These are phyloP conservation scores for Menidia beryllina DNA, from an alignment of 2,113 vertebrate species.

Conservation along the genomic window DNA sequence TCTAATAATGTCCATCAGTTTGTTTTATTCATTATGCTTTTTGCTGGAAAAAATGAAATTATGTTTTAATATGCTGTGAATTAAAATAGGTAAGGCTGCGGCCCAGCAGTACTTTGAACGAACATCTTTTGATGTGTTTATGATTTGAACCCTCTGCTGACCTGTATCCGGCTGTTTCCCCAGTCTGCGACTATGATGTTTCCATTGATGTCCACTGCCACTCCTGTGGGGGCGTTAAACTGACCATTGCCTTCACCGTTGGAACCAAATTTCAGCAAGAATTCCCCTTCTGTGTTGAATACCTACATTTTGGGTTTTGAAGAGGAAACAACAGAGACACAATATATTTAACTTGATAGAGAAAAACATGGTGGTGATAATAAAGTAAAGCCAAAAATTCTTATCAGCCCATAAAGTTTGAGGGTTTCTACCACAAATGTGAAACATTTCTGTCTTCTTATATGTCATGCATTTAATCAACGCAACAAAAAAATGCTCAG, in stretches of 20 bases:
- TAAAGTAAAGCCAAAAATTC: neutral
- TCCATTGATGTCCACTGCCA: constrained; percentile 94
- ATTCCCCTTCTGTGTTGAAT: constrained; percentile 97
- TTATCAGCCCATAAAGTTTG: neutral
- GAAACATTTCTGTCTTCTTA: neutral
- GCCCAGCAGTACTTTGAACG: too few relatives aligned
- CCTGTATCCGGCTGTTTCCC: constrained; percentile 99
- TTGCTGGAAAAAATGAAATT: too few relatives aligned
- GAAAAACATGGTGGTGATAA: neutral
- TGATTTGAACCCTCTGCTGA: constrained; percentile 48
- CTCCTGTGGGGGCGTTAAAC: constrained; percentile 98
- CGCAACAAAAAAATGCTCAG: neutral
- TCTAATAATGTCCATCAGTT: neutral
- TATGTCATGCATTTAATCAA: neutral
- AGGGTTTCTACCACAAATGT: neutral
- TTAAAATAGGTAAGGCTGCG: too few relatives aligned
- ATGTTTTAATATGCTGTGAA: too few relatives aligned
- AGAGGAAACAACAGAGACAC: neutral
- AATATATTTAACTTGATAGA: neutral
- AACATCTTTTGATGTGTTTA: too few relatives aligned
- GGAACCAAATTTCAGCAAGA: constrained; percentile 96
- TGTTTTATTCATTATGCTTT: too few relatives aligned
- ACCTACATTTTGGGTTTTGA: constrained; percentile 80
- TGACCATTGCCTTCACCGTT: constrained; percentile 98
- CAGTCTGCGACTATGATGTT: constrained; percentile 99